Percentiles rank a stretch among this genome's conserved stretches.
Conservation (phyloP, 2,888 invertebrate species). For the Agrenia bidenticulata region DNA sequence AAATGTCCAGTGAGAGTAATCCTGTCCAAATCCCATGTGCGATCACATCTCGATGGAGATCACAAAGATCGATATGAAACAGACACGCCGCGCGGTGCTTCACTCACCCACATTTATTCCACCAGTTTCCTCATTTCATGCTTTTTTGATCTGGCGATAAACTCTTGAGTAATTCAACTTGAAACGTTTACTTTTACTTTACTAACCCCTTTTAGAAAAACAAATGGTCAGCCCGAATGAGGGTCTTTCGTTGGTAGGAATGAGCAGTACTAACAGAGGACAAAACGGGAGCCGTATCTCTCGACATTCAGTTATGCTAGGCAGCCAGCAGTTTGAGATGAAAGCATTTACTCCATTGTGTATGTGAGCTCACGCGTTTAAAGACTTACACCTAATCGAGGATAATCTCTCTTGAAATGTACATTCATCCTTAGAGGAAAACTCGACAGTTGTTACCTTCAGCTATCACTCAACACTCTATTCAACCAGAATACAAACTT, state of each 20-base stretch:
- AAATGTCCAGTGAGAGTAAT: too few relatives aligned
- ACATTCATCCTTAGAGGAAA: constrained; percentile 20
- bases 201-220: constrained; percentile 30
- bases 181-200: constrained; percentile 22
- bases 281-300: too few relatives aligned
- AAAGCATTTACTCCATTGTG: constrained; percentile 35
- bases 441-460: constrained; percentile 44
- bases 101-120: too few relatives aligned
- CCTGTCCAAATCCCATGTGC: too few relatives aligned
- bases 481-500: too few relatives aligned
- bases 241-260: background rate
- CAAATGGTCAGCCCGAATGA: constrained; percentile 20
- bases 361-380: constrained; percentile 46
- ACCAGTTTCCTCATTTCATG: background rate
- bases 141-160: constrained; percentile 1
- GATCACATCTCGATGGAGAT: too few relatives aligned
- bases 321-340: background rate
- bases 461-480: constrained; percentile 5
- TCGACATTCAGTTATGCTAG: background rate
- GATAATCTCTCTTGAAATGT: constrained; percentile 37
- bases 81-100: too few relatives aligned
- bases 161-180: constrained; percentile 5
- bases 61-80: too few relatives aligned
- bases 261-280: background rate
- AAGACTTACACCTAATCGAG: constrained; percentile 44